Percentiles rank a stretch among this genome's conserved stretches.
Conservation (phyloP, 2,797 vertebrate genomes). For the Sebastes oblongus region DNA sequence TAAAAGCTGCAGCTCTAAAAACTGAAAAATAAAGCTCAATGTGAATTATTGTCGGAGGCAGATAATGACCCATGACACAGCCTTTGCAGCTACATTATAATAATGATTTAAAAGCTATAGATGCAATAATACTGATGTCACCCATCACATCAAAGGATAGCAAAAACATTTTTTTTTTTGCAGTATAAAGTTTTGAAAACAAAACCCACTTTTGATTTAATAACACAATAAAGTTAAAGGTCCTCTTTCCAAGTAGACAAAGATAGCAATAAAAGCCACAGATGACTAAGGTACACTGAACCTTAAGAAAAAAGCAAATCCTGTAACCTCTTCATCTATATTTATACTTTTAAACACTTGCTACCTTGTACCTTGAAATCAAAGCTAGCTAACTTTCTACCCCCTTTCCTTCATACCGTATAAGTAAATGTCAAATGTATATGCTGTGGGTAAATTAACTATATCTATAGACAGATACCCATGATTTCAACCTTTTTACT, state of each 20-base stretch:
- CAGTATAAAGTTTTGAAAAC: background rate
- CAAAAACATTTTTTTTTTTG: background rate
- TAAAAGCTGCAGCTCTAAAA: background rate
- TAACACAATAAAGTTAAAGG: no score
- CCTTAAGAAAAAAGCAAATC: no score
- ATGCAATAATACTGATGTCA: background rate
- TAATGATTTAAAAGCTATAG: background rate
- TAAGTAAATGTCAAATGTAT: background rate
- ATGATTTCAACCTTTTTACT: background rate
- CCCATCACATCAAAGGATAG: background rate
- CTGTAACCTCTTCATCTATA: no score
- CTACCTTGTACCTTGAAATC: accelerated
- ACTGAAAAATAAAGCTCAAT: background rate
- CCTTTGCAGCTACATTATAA: background rate
- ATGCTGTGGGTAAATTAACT: background rate
- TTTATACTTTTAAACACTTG: no score
- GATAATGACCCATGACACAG: background rate
- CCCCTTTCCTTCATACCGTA: background rate
- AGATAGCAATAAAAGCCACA: no score
- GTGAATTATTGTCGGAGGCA: background rate
- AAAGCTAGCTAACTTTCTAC: background rate
- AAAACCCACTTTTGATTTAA: background rate
- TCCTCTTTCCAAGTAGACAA: no score
- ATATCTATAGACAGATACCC: background rate
- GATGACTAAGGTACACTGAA: no score